Evolutionary conservation across 2,797 vertebrate genomes (phyloP), one percentile per base, ranked within the genome.

Genomic region (Percopsis omiscomaycus): DNA sequence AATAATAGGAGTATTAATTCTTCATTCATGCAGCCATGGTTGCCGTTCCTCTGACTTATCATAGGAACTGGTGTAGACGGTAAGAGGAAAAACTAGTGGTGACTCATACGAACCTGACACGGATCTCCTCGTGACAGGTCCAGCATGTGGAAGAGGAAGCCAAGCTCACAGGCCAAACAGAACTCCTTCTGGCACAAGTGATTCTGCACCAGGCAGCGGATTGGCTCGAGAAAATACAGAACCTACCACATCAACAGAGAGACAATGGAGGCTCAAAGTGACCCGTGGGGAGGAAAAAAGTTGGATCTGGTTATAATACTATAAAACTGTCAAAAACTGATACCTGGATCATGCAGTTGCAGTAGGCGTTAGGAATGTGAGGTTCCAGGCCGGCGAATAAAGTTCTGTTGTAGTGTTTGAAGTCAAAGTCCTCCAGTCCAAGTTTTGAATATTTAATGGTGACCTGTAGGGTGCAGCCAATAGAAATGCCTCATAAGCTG

Each of bases 291-390:
- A 5, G 22, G 1, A 22, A 22, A 37, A 37, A 37, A 5, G 5
- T 37, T 37, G 32, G 32, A 37, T 37, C 5, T 37, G 32, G 32
- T 37, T 8, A 37, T 37, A 37, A 3, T 5, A 28, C 52, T 8
- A n/a, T 0, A 15, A 11, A n/a, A 30, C 9, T 5, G 6, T 47
- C 48, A 8, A 5, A 0, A 4, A 14, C 32, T 47, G 75, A 74
- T 74, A 98, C 98, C 93, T 99, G 98, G 73, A 99, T 96, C 97
- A 99, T 99, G 85, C 96, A 97, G 92, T 99, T 99, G 79, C 98
- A 99, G 91, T 99, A 99, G 44, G 98, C 97, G 0, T 99, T 99
- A 73, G 98, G 98, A 73, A 99, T 99, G 77, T 99, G 98, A 15
- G 98, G 97, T 85, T 99, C 97, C 83, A 99, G 86, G 2, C 97